Base-by-base conservation (phyloP, 2,797 vertebrate genomes). In the Sebastes reedi region DNA sequence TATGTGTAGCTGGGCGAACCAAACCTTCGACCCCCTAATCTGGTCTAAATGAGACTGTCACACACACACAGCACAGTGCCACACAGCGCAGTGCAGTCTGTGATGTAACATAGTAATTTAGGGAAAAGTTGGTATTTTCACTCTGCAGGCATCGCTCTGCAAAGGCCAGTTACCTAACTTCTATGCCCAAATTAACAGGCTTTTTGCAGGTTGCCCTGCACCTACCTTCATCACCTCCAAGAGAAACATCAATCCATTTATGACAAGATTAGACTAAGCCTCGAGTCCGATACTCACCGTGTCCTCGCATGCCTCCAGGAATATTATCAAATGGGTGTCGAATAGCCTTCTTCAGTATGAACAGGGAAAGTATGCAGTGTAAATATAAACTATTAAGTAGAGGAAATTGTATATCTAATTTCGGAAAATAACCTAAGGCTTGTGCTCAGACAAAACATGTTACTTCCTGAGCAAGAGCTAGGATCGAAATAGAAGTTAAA, bases 1-100 rank as follows among this genome's bases (percentile, higher is more conserved):
- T 74, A 65, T 83, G 87, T 89, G 90, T 86, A 82, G 83, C 72
- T 30, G 87, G 88, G 91, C 87, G 85, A 87, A 91, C 83, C 71
- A 32, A 90, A 92, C 91, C 86, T 91, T 84, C 9, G 80, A 90
- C 91, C 89, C 76, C 78, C 79, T 94, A 93, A 95, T 94, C 92
- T 88, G 62, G 66, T 90, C 87, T 90, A 91, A 93, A 91, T 81
- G 89, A 94, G 91, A 89, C 88, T 5, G 11, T 84, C 87, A 56
- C 68, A 83, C 67, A 75, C 79, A 77, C 79, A 75, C 59, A 79
- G 39, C 56, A 36, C 76, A 65, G 39, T 34, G 55, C 62, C 18
- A 59, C 77, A 16, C 54, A 25, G 64, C 54, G 25, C 70, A 30
- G 39, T 61, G 24, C 20, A 2, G 6, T 81, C 52, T 80, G 85